Evolutionary conservation across 92 coral and sea anemone species (phyloP), one percentile per base, ranked within the genome.

Genomic region (Chrysogorgia sp.): DNA sequence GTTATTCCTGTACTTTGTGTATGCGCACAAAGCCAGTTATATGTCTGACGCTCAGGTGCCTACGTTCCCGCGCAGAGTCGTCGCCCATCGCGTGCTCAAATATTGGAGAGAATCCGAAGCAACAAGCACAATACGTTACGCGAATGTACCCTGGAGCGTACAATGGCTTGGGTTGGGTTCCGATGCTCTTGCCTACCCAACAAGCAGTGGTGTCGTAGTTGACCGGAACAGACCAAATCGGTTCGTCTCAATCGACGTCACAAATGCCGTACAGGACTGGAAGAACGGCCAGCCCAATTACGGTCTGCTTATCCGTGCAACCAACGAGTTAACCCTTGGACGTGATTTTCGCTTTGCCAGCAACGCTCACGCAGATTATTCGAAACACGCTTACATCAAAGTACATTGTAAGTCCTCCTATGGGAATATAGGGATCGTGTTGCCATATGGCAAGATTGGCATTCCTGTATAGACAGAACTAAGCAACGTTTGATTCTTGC

Each of bases 21-120:
- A 79, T 71, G 87, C 88, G 0, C 90, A 86, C 75, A 89, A 83
- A 43, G 86, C 90, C 33, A 83, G 86, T 37, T 75, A 43, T 53
- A 83, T 71, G 41, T 28, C 71, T 25, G 74, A 55, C 12, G 17
- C 52, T 15, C 71, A 28, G 22, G 82, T 76, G n/a, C 90, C 88
- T 47, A 77, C 43, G 29, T 62, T 86, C 50, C 63, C 87, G 22
- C 88, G 90, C 14, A 50, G 22, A 30, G 20, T 87, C n/a, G 79
- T 74, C 52, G 79, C 84, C 56, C 85, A 87, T 47, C 87, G 31
- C 29, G 87, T 87, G 23, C 49, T 63, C 41, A 82, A 82, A 75
- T 41, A 31, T 34, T 87, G 87, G 90, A 15, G 22, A 7, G 90
- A 87, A 58, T 14, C 65, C 25, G 76, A 83, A 67, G 87, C 84